A percentile compares a stretch with the other conserved stretches of the same genome.
Evolutionary conservation across 2,113 vertebrate genomes (phyloP).

Genomic region (Seriola quinqueradiata): DNA sequence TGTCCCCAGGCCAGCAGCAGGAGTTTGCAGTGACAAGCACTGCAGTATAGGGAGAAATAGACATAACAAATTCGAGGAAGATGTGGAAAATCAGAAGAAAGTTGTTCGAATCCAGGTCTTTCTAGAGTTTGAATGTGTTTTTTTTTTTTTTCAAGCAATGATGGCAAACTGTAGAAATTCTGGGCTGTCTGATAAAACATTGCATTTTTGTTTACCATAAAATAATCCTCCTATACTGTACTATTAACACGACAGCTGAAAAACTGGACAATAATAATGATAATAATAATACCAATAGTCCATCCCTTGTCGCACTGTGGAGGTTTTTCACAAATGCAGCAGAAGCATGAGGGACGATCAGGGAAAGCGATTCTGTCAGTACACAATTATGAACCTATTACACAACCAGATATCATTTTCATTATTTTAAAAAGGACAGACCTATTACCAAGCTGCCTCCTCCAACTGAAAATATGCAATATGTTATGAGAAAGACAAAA

Average conservation of each 20-base stretch:
- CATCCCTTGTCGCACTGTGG: constrained; percentile 10
- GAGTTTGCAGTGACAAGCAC: background rate
- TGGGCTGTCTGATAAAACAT: background rate
- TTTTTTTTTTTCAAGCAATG: background rate
- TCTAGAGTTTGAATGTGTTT: background rate
- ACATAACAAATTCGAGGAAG: background rate
- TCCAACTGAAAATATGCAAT: constrained; percentile 12
- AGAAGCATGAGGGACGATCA: background rate
- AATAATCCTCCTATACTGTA: background rate
- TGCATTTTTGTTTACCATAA: background rate
- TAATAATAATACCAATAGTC: background rate
- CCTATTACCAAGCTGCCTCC: background rate
- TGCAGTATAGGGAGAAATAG: background rate
- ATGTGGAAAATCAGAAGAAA: background rate
- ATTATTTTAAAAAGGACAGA: constrained; percentile 35
- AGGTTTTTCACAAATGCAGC: constrained; percentile 8
- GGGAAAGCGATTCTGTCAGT: constrained; percentile 21
- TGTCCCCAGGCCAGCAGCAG: background rate
- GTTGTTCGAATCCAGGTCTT: background rate
- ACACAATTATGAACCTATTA: constrained; percentile 39
- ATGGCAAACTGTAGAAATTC: background rate
- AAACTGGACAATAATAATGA: background rate
- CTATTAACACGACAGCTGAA: background rate
- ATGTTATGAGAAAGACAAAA: constrained; percentile 9
- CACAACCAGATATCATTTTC: background rate